Evolutionary conservation across 2,113 vertebrate species (phyloP), one percentile per base, ranked within the genome.

Genomic region (Otus sunia): DNA sequence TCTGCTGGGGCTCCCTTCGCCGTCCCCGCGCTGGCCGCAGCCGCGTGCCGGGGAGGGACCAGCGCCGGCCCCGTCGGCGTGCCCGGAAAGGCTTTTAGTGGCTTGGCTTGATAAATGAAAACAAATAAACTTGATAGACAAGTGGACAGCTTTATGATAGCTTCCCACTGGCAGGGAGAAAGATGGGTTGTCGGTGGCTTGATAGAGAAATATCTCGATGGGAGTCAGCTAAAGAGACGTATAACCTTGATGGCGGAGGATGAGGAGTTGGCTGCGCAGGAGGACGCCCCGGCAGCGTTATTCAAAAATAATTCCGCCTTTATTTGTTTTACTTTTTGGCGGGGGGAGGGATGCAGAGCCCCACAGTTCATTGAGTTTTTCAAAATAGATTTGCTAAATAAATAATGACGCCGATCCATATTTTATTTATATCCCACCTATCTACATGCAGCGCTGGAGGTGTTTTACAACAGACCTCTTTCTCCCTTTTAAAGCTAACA

Each of bases 81-180:
- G 78, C 50, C 59, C 4, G 2, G 64, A 15, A 58, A 93, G 90
- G 87, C 88, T 92, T 94, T 95, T 84, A 88, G 92, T 9, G 27
- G 55, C 83, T 83, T 5, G 66, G 77, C 74, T 76, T 74, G 63
- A 92, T 84, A 56, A 83, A 96, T 95, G 89, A 94, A 93, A 97
- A 92, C 55, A 94, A 95, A 95, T 86, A 93, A 86, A 95, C 34
- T 13, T 93, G 96, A 95, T 34, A 30, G 90, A 95, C 91, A 88
- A 88, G 95, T 5, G 68, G 84, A 86, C 64, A 67, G 91, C 72
- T 93, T 95, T 80, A 55, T 36, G 96, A 93, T 77, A 88, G 87
- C 84, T 82, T 64, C 72, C 59, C 41, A 4, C 55, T 93, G 95
- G 92, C 91, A 64, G 94, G 56, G 67, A 86, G 94, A 52, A 89